Evolutionary conservation across 2,113 vertebrate species (phyloP).

Genomic region (Agapornis roseicollis): DNA sequence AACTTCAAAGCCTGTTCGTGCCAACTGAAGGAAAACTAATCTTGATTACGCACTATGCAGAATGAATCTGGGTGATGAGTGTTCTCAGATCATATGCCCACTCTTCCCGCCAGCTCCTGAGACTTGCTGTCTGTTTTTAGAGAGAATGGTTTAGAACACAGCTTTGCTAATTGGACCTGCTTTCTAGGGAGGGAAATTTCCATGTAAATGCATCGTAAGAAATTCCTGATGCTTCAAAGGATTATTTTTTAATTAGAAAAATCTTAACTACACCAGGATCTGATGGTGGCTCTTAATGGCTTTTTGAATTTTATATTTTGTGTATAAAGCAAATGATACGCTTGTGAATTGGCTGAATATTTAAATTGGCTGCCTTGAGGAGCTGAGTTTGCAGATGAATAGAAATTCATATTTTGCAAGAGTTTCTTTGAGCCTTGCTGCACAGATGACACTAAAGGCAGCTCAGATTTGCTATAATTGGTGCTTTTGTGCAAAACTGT

Average conservation of each 20-base stretch:
- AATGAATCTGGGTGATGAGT: background rate
- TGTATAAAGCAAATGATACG: background rate
- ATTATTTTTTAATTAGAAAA: constrained; percentile 45
- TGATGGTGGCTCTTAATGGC: background rate
- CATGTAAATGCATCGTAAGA: background rate
- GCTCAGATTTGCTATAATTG: background rate
- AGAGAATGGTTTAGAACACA: background rate
- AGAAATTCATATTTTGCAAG: background rate
- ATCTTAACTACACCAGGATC: background rate
- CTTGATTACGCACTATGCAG: background rate
- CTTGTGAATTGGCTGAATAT: constrained; percentile 11
- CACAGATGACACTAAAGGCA: background rate
- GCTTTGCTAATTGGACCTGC: background rate
- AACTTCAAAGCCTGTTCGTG: background rate
- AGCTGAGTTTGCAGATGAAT: background rate
- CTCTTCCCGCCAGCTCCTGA: background rate
- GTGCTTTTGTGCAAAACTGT: background rate
- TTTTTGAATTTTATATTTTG: background rate
- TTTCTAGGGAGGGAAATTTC: background rate
- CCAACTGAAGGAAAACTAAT: background rate
- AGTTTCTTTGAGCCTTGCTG: background rate
- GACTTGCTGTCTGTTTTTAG: background rate
- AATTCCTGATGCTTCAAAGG: background rate
- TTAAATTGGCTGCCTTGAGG: constrained; percentile 19
- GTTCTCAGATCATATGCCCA: background rate